Evolutionary conservation across 2,113 vertebrate genomes (phyloP), one percentile per base, ranked within the genome.

Genomic region (Calidris pygmaea): DNA sequence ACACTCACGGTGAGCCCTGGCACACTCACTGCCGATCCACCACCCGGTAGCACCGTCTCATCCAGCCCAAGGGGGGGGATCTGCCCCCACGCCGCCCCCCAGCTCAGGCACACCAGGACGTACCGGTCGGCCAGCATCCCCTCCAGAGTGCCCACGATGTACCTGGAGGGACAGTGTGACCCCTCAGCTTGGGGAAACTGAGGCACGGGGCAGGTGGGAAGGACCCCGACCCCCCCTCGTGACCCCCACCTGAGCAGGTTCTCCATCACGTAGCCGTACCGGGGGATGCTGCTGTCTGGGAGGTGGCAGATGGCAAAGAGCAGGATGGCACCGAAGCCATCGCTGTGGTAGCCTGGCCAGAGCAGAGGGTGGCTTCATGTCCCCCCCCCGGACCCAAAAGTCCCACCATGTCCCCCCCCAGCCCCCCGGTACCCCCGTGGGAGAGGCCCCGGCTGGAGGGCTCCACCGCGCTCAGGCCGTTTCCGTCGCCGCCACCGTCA

Each of bases 241-340:
- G 10, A 13, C 9, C 13, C 94, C 94, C 93, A 99, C 98, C 98
- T 98, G 95, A 99, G 99, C 66, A 99, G 97, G 93, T 99, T 98
- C 58, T 99, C 98, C 99, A 99, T 99, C 70, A 99, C 94, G 10
- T 98, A 98, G n/a, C 98, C 82, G 8, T 99, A 99, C 94, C 97
- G 75, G 34, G 98, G 98, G 65, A 98, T 93, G 35, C 96, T 98
- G 95, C 98, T 98, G 53, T 98, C 98, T 0, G 98, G 99, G 52
- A 99, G 97, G 77, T 98, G 98, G 73, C 98, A 99, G 59, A 98
- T 98, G 8, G 98, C 97, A 34, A 99, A 98, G 70, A 98, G 92
- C 65, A 99, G 98, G 88, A 99, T 97, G 60, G 98, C 98, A 2
- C 98, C 98, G 81, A 98, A 98, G 37, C 98, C 98, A 7, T 99